Conservation (phyloP, 2,113 vertebrate genomes). For the Taurulus bubalis region DNA sequence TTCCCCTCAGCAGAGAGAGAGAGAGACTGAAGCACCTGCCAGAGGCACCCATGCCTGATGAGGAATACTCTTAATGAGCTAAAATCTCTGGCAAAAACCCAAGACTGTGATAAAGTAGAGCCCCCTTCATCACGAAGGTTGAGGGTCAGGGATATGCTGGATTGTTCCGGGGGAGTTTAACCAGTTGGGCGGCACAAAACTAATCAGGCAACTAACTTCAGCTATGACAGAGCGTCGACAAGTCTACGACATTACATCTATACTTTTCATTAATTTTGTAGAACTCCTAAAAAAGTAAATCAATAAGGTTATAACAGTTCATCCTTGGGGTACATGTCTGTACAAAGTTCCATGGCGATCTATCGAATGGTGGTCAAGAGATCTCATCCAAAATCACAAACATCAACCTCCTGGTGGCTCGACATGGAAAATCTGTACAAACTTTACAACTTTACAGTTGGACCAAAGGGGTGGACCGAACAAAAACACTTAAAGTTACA, state of each 20-base stretch:
- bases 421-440: not conserved
- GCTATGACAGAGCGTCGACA: not conserved
- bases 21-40: conserved; percentile 34
- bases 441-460: not conserved
- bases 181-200: not conserved
- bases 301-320: not conserved
- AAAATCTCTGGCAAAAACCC: not conserved
- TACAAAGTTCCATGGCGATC: not conserved
- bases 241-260: not conserved
- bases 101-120: not conserved
- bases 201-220: not conserved
- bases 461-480: too few relatives aligned
- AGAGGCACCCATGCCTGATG: conserved; percentile 17
- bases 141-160: not conserved
- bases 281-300: not conserved
- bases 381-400: not conserved
- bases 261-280: not conserved
- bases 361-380: not conserved
- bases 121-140: not conserved
- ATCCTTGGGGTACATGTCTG: not conserved
- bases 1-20: conserved; percentile 30
- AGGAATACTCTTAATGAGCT: conserved; percentile 15
- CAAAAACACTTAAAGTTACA: too few relatives aligned
- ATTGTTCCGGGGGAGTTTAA: not conserved
- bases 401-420: not conserved